These are phyloP conservation scores for Notamacropus eugenii DNA, from an alignment of 2,797 vertebrate species.

Conservation along the genomic window DNA sequence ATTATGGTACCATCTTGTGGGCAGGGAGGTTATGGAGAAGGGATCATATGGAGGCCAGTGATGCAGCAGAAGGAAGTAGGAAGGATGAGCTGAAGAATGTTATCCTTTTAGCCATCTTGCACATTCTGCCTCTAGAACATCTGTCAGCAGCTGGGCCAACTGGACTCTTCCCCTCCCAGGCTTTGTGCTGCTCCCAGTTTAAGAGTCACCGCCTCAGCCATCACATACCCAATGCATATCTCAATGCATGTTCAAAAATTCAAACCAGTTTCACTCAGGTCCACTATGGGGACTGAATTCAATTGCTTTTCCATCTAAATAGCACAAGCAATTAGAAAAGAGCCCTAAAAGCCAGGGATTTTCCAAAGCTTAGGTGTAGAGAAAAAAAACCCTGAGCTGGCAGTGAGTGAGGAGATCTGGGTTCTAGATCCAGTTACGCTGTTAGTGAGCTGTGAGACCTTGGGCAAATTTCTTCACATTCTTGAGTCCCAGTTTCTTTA, in stretches of 20 bases:
- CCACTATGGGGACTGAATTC: slow-evolving; percentile 77
- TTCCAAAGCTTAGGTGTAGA: slow-evolving; percentile 28
- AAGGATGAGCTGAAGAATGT: neutral
- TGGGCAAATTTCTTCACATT: neutral
- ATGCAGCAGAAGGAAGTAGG: neutral
- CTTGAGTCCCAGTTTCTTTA: neutral
- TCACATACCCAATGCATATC: slow-evolving; percentile 79
- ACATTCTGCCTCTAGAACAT: neutral
- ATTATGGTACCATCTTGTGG: neutral
- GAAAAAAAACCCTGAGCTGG: neutral
- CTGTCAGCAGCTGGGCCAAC: neutral
- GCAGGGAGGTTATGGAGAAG: neutral
- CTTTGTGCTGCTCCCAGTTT: slow-evolving; percentile 57
- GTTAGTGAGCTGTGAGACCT: neutral
- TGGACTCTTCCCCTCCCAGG: neutral
- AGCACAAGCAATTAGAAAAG: slow-evolving; percentile 80
- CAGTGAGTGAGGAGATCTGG: no score
- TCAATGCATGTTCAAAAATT: slow-evolving; percentile 84
- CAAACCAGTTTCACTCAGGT: slow-evolving; percentile 79
- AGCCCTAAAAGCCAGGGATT: slow-evolving; percentile 78
- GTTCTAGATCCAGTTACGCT: neutral
- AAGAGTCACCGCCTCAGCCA: slow-evolving; percentile 74
- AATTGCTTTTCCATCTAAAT: slow-evolving; percentile 82
- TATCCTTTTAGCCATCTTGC: neutral
- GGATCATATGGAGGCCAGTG: neutral